Evolutionary conservation across 2,113 vertebrate species (phyloP), one percentile per base, ranked within the genome.

Genomic region (Tachycineta bicolor): DNA sequence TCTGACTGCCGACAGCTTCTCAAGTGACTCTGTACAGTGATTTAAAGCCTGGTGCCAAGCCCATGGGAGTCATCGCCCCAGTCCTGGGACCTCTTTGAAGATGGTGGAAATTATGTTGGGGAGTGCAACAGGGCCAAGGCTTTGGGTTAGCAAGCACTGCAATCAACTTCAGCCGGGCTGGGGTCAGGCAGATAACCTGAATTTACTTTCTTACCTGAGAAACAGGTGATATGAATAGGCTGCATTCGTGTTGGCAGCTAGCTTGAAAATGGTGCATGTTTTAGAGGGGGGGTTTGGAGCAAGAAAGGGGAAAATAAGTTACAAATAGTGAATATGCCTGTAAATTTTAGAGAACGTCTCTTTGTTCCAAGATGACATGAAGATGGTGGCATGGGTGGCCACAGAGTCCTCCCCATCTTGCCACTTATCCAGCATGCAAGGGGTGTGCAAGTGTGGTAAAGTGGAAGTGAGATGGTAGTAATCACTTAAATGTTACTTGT

Each of bases 1-100:
- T 96, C 93, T 96, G 96, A 95, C 96, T 96, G 94, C 93, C 92
- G 90, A 94, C 94, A 95, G 92, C 96, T 96, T 90, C 87, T 93
- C 53, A 10, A 93, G 80, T 95, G 90, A 94, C 93, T 95, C 53
- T 81, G 93, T 71, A 52, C 65, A 71, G 52, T 75, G 88, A 93
- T 88, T 88, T 80, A 93, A 83, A 89, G 78, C 50, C 65, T 85
- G 46, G 55, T 91, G 91, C 93, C 93, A 95, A 94, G 90, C 78
- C 71, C 0, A 0, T 0, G 0, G 39, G 67, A 80, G 50, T 73
- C 67, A 74, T 16, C 74, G 70, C 0, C 0, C 86, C 82, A 80
- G 34, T 65, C 34, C 68, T 55, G 60, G 68, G 71, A 93, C 60
- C 46, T 12, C 3, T 83, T 80, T 90, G 90, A 74, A 88, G 91